These are phyloP conservation scores for Melanotaenia maccullochi DNA, from an alignment of 2,797 vertebrate genomes.

Conservation along the genomic window DNA sequence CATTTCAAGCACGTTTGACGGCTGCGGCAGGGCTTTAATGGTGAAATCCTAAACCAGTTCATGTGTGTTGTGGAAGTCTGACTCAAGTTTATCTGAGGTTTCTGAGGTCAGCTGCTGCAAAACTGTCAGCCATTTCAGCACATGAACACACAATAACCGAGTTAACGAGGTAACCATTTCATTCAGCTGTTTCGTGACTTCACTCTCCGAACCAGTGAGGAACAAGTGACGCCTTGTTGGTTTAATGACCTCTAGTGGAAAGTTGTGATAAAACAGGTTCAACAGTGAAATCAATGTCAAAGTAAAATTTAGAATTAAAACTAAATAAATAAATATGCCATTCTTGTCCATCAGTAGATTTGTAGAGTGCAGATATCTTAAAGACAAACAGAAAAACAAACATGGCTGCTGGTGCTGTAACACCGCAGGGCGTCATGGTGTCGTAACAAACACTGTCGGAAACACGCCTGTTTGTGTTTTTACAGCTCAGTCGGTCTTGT, in stretches of 20 bases:
- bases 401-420: not conserved
- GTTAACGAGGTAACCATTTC: not conserved
- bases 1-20: no score
- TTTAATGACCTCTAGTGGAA: slow-evolving; percentile 39
- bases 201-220: not conserved
- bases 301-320: not conserved
- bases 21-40: not conserved
- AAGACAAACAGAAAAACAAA: not conserved
- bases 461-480: slow-evolving; percentile 9
- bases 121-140: not conserved
- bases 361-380: not conserved
- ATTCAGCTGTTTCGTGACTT: slow-evolving; percentile 4
- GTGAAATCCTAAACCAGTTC: not conserved
- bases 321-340: not conserved
- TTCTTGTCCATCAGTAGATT: not conserved
- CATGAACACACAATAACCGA: not conserved
- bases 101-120: not conserved
- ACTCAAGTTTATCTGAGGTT: not conserved
- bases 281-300: not conserved
- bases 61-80: not conserved
- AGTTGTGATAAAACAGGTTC: not conserved
- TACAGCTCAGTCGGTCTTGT: not conserved
- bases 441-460: not conserved
- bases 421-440: not conserved
- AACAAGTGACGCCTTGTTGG: not conserved